Conservation (phyloP, 2,888 invertebrate species). For the Melanargia galathea region DNA sequence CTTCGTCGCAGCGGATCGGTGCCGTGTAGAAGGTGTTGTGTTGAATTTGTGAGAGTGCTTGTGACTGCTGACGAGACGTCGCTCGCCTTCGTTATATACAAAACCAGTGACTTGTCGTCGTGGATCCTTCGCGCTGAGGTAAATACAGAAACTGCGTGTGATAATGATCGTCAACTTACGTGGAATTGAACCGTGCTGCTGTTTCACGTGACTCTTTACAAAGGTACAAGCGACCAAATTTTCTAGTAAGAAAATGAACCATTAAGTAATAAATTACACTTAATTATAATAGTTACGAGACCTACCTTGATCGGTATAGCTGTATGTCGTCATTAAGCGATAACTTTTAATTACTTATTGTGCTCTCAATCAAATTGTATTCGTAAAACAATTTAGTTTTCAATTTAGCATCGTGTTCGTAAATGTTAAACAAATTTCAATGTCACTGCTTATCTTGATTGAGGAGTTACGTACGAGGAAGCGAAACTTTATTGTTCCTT, state of each 20-base stretch:
- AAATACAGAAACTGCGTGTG: conserved; percentile 68
- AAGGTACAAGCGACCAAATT: background rate
- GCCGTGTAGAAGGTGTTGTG: conserved; percentile 59
- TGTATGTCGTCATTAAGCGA: conserved; percentile 27
- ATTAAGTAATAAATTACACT: conserved; percentile 35
- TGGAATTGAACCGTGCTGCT: conserved; percentile 52
- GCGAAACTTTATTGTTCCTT: conserved; percentile 63
- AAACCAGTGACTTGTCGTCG: conserved; percentile 64
- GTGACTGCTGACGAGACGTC: conserved; percentile 65
- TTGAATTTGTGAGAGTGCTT: conserved; percentile 68
- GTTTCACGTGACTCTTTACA: conserved; percentile 19
- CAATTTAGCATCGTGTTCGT: conserved; percentile 19
- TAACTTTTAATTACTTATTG: conserved; percentile 28
- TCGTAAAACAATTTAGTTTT: conserved; percentile 19
- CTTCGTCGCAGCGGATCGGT: conserved; percentile 47
- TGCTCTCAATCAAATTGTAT: conserved; percentile 23
- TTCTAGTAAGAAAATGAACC: conserved; percentile 4
- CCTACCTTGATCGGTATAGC: conserved; percentile 43
- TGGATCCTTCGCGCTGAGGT: conserved; percentile 73
- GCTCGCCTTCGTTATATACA: conserved; percentile 46
- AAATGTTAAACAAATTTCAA: conserved; percentile 68
- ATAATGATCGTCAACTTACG: conserved; percentile 63
- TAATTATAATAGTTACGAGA: conserved; percentile 67
- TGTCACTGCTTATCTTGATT: conserved; percentile 68
- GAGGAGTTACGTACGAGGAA: conserved; percentile 75